Evolutionary conservation across 2,113 vertebrate genomes (phyloP), one percentile per base, ranked within the genome.

Genomic region (Gymnocephalus cernua): DNA sequence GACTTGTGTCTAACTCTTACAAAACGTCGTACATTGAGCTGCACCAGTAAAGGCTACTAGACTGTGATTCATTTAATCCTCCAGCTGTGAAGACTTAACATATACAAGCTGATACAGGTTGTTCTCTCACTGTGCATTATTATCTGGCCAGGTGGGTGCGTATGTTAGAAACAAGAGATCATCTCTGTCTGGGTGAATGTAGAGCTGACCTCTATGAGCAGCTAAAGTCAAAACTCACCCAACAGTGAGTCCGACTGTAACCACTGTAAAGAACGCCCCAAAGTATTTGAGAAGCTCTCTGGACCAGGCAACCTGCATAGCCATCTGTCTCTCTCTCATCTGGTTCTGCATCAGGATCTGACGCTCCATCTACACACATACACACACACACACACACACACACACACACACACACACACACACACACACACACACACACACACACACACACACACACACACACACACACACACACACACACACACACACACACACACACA

Each of bases 241-340:
- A 11, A 83, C 32, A 73, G 95, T 93, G 86, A 97, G 94, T 61
- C 94, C 94, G 45, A 95, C 1, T 3, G 94, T 53, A 45, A 94
- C 13, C 88, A 97, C 45, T 13, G 94, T 72, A 85, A 88, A 98
- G 92, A 99, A 97, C 0, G 92, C 73, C 45, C 96, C 95, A 27
- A 94, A 97, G 92, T 99, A 98, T 71, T 96, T 97, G 74, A 98
- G 89, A 85, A 97, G 95, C 93, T 98, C 97, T 67, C 95, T 91
- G 75, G 96, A 95, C 96, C 96, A 96, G 76, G 97, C 96, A 25
- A 98, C 93, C 93, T 97, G 96, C 96, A 97, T 96, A 0, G 97
- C 96, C 94, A 95, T 90, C 93, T 97, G 97, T 57, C 96, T 93
- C 90, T 98, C 96, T 51, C 96, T 95, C 96, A 98, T 97, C 91